Percentiles rank a stretch among this genome's conserved stretches.
Evolutionary conservation across 2,797 vertebrate genomes (phyloP).

Genomic region (Anguilla anguilla): DNA sequence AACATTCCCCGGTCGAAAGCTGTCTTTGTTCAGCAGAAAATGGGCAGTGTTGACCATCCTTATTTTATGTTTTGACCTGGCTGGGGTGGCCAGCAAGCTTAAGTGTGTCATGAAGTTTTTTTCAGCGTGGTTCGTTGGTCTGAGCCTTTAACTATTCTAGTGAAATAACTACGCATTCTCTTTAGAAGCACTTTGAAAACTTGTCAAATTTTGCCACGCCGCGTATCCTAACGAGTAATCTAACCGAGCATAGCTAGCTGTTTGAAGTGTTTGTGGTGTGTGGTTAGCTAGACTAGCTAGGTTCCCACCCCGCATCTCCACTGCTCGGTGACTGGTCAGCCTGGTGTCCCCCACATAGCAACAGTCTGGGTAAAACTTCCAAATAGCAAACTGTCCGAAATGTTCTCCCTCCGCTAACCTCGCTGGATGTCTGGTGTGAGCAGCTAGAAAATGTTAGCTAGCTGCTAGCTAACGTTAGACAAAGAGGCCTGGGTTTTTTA

Average conservation of each 20-base stretch:
- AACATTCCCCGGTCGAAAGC: no score
- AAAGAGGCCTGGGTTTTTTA: background rate
- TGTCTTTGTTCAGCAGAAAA: no score
- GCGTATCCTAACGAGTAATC: background rate
- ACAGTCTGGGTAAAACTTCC: background rate
- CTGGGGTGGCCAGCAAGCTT: background rate
- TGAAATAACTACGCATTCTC: background rate
- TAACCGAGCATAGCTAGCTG: background rate
- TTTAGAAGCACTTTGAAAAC: background rate
- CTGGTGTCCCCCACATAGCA: background rate
- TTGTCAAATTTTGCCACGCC: background rate
- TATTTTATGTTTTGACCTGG: background rate
- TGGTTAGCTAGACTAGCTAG: background rate
- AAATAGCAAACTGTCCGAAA: background rate
- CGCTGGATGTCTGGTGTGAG: background rate
- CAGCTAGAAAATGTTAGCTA: background rate
- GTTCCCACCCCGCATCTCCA: background rate
- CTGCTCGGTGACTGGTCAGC: background rate
- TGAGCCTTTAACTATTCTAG: background rate
- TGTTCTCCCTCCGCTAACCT: background rate
- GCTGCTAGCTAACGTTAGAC: background rate
- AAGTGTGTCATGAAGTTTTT: background rate
- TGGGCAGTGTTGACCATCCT: background rate
- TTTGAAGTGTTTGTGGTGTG: background rate
- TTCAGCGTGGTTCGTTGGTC: background rate